phyloP scores from a whole-genome alignment of 2,113 vertebrate species.

The Tringa solitaria region DNA sequence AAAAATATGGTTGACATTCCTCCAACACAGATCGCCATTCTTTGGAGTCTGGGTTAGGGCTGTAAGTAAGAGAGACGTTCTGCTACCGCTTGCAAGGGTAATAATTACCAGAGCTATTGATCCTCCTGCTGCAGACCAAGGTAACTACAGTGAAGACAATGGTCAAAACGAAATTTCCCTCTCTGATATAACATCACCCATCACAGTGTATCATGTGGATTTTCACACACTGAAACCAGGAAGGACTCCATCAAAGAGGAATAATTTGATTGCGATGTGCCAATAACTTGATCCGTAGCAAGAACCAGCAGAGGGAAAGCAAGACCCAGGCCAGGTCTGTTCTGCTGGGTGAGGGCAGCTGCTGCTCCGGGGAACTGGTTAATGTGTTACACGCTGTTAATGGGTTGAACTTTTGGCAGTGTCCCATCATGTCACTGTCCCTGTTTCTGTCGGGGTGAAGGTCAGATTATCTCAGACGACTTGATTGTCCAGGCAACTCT shows the following conservation, averaged over 20 bases:
- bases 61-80: neutral
- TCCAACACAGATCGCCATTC: neutral
- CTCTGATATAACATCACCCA: neutral
- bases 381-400: conserved; percentile 52
- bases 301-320: neutral
- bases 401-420: conserved; percentile 35
- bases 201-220: neutral
- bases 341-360: neutral
- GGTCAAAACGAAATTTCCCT: neutral
- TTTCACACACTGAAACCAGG: neutral
- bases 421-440: conserved; percentile 31
- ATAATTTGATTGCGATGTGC: neutral
- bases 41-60: neutral
- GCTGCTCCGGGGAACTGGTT: conserved; percentile 12
- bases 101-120: conserved; percentile 46
- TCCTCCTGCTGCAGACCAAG: neutral
- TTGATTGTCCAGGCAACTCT: neutral
- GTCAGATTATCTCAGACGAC: neutral
- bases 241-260: neutral
- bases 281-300: neutral
- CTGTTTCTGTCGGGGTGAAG: conserved; percentile 29
- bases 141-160: neutral
- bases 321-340: neutral
- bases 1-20: neutral
- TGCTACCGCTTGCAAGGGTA: neutral